Percentiles rank a stretch among this genome's conserved stretches.
These are phyloP conservation scores for Drosophila melanosoma DNA, from an alignment of 2,888 invertebrate genomes.

Conservation along the genomic window DNA sequence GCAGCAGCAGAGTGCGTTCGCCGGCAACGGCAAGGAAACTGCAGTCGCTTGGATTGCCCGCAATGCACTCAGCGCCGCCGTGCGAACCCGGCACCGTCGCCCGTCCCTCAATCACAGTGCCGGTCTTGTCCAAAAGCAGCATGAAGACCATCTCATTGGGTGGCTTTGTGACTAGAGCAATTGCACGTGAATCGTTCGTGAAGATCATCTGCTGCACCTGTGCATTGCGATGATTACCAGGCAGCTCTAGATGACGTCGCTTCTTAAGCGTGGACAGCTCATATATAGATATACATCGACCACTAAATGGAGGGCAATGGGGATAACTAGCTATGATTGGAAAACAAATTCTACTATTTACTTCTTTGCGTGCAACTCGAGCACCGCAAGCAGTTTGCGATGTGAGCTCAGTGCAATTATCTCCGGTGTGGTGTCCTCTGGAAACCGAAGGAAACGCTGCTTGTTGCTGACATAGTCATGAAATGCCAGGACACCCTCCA, in stretches of 20 bases:
- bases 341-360: conserved; percentile 27
- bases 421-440: conserved; percentile 79
- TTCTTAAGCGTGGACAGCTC: conserved; percentile 90
- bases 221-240: conserved; percentile 84
- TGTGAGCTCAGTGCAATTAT: conserved; percentile 82
- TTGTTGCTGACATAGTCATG: conserved; percentile 90
- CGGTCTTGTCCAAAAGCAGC: conserved; percentile 92
- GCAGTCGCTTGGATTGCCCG: conserved; percentile 88
- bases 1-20: conserved; percentile 87
- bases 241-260: conserved; percentile 88
- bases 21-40: conserved; percentile 88
- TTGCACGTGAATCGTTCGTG: conserved; percentile 92
- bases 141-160: conserved; percentile 89
- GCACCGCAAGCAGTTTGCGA: conserved; percentile 82
- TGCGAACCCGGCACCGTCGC: conserved; percentile 77
- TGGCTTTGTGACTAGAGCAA: conserved; percentile 92
- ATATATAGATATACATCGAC: conserved; percentile 86
- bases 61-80: conserved; percentile 79
- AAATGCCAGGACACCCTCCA: conserved; percentile 90
- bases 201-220: conserved; percentile 84
- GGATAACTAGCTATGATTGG: neutral
- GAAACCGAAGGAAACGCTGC: conserved; percentile 88
- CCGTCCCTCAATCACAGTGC: conserved; percentile 83
- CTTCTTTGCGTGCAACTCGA: conserved; percentile 76
- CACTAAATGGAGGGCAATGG: conserved; percentile 32